These are phyloP conservation scores for Tamandua tetradactyla DNA, from an alignment of 2,797 vertebrate genomes.

Conservation along the genomic window DNA sequence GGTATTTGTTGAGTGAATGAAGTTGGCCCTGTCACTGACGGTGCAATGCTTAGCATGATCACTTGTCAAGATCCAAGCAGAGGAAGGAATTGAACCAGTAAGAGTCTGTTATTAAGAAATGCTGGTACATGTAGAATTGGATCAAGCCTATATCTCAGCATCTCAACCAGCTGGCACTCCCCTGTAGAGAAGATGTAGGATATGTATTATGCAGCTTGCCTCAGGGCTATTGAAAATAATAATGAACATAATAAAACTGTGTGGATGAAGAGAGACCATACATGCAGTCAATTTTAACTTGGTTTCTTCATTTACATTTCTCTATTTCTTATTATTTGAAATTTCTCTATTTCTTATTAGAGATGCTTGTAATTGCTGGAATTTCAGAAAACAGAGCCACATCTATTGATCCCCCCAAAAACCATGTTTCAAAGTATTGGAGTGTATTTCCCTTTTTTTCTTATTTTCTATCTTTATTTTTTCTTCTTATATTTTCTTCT, in stretches of 20 bases:
- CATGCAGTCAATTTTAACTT: background rate
- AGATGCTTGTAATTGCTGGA: background rate
- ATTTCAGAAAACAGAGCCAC: background rate
- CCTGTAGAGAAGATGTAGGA: background rate
- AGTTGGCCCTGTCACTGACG: background rate
- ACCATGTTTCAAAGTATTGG: background rate
- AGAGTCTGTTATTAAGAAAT: background rate
- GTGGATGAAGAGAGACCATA: background rate
- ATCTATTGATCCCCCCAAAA: background rate
- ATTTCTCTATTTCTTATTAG: background rate
- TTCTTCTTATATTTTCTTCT: background rate
- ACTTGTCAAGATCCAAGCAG: background rate
- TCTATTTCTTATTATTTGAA: too few relatives aligned
- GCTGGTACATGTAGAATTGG: background rate
- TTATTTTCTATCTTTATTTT: too few relatives aligned
- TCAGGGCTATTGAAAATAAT: background rate
- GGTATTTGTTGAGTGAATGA: background rate
- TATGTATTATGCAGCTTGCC: background rate
- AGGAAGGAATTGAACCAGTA: background rate
- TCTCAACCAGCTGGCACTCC: background rate
- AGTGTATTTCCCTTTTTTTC: background rate
- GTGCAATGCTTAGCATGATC: background rate
- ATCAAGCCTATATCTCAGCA: rapidly evolving
- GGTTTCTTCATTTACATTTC: background rate
- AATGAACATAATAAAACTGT: background rate